These are phyloP conservation scores for Mechanitis messenoides DNA, from an alignment of 2,888 invertebrate species.

Conservation along the genomic window DNA sequence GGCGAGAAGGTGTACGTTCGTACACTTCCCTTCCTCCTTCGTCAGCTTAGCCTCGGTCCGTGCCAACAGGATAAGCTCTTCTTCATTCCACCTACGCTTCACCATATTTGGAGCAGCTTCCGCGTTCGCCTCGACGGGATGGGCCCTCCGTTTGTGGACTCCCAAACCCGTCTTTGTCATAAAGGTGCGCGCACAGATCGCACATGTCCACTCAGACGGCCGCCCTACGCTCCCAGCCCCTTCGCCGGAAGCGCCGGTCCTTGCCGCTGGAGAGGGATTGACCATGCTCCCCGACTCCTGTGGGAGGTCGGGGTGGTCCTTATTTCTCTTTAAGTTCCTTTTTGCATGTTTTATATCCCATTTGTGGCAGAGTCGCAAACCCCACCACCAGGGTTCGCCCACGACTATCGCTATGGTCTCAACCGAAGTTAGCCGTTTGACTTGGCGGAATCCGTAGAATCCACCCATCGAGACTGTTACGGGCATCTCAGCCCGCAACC, in stretches of 20 bases:
- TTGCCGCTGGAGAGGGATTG: conserved; percentile 8
- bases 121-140: conserved; percentile 25
- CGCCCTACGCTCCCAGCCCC: conserved; percentile 6
- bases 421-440: conserved; percentile 19
- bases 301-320: conserved; percentile 24
- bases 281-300: conserved; percentile 27
- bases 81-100: conserved; percentile 28
- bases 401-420: conserved; percentile 19
- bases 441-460: conserved; percentile 11
- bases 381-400: conserved; percentile 20
- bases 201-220: conserved; percentile 17
- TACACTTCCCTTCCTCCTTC: conserved; percentile 12
- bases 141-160: conserved; percentile 22
- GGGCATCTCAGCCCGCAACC: conserved; percentile 8
- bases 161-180: conserved; percentile 23
- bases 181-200: conserved; percentile 20
- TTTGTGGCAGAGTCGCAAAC: conserved; percentile 15
- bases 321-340: neutral
- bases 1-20: conserved; percentile 16
- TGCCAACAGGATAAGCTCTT: conserved; percentile 25
- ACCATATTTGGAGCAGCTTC: conserved; percentile 24
- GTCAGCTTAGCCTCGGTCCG: conserved; percentile 24
- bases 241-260: conserved; percentile 9
- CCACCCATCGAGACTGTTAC: conserved; percentile 8
- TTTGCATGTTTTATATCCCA: conserved; percentile 7